phyloP scores from a whole-genome alignment of 2,797 vertebrate species.

The Gypaetus barbatus region DNA sequence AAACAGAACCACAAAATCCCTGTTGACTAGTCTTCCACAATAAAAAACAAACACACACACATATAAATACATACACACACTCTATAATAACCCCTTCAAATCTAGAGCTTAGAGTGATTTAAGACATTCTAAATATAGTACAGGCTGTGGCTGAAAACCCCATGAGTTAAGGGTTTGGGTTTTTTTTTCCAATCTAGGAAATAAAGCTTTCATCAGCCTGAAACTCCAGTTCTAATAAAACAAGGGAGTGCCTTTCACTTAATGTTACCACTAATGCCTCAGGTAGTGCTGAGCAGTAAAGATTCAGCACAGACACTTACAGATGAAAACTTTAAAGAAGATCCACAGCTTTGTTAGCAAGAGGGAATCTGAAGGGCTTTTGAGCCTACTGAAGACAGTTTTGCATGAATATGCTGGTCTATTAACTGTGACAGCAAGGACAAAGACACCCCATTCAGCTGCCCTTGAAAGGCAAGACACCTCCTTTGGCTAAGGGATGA shows the following conservation, averaged over 20 bases:
- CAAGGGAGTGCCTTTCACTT: not conserved
- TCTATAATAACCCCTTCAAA: conserved; percentile 5
- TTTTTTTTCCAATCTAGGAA: conserved; percentile 56
- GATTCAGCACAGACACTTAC: not conserved
- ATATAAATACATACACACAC: not conserved
- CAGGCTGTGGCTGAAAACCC: conserved; percentile 49
- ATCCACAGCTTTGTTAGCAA: not conserved
- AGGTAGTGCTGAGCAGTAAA: not conserved
- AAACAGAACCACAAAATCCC: conserved; percentile 56
- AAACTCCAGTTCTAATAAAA: conserved; percentile 20
- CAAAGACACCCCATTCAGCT: not conserved
- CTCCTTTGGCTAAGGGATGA: not conserved
- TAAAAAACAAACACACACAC: conserved; percentile 38
- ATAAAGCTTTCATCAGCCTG: conserved; percentile 64
- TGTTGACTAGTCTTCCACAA: not conserved
- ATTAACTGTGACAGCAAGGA: not conserved
- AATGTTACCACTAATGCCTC: not conserved
- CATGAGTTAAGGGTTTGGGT: not conserved
- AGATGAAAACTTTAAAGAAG: not conserved
- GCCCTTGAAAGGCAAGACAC: not conserved
- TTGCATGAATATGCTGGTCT: not conserved
- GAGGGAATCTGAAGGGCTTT: not conserved
- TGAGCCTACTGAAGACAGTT: not conserved
- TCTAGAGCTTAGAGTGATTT: conserved; percentile 27
- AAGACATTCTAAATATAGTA: conserved; percentile 65